Percentiles rank a stretch among this genome's conserved stretches.
These are phyloP conservation scores for Lacanobia oleracea DNA, from an alignment of 2,888 invertebrate genomes.

Conservation along the genomic window DNA sequence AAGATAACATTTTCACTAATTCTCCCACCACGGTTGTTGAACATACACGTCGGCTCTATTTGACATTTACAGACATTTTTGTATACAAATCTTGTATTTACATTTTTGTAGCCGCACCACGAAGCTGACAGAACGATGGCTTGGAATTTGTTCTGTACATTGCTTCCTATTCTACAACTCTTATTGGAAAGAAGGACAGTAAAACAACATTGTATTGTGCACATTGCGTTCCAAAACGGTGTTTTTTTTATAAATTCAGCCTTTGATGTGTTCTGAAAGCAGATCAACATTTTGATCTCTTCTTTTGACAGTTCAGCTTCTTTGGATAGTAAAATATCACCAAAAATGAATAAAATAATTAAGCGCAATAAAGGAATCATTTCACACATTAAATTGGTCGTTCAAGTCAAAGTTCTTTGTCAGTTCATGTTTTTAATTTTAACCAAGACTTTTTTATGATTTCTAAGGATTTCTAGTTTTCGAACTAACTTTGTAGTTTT, in stretches of 20 bases:
- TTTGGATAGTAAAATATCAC: not conserved
- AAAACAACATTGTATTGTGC: slow-evolving; percentile 7
- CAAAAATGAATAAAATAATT: not conserved
- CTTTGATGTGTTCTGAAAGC: slow-evolving; percentile 42
- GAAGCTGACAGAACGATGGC: not conserved
- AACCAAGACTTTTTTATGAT: fast-evolving
- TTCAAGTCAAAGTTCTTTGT: too few relatives aligned
- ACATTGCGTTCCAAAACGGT: not conserved
- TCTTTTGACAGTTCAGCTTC: not conserved
- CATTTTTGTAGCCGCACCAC: slow-evolving; percentile 59
- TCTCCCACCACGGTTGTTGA: slow-evolving; percentile 83
- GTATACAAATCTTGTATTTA: slow-evolving; percentile 71
- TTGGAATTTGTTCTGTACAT: slow-evolving; percentile 19
- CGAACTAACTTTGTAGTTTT: not conserved
- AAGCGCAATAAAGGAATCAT: too few relatives aligned
- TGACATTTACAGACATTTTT: slow-evolving; percentile 66
- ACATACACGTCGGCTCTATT: slow-evolving; percentile 82
- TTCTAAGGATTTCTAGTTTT: not conserved
- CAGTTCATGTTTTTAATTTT: not conserved
- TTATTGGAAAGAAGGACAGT: fast-evolving
- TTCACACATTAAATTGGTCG: too few relatives aligned
- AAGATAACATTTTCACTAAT: slow-evolving; percentile 80
- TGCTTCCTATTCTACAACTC: not conserved
- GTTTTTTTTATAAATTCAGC: not conserved
- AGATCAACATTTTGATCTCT: fast-evolving